Evolutionary conservation across 2,888 invertebrate species (phyloP), one percentile per base, ranked within the genome.

Genomic region (Cyclophora albipunctata): DNA sequence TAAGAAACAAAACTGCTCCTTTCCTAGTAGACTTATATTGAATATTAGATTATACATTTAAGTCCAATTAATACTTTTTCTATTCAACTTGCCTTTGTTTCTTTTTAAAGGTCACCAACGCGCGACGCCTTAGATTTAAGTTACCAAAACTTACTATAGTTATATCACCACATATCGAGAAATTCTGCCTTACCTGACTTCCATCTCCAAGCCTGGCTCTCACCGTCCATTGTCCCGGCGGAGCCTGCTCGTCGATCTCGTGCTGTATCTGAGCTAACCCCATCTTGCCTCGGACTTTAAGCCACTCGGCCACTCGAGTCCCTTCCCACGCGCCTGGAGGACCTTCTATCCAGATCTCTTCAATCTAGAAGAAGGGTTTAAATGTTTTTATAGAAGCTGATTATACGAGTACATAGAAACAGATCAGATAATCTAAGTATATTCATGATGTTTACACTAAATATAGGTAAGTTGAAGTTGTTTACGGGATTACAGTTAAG

Each of bases 261-360:
- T 81, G 76, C 58, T 87, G 85, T 2, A 84, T 50, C 56, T 93
- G 93, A 0, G 89, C 90, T 47, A 94, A 73, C 3, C 94, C 94
- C 34, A 90, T 81, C 53, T 91, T 82, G 0, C 91, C 90, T 43
- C 87, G 88, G 3, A 92, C 78, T 46, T 90, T 88, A 34, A 79
- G 77, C 94, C 94, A 94, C 59, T 92, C 90, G 0, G 90, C 90
- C 0, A 93, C 91, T 3, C 91, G 87, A 0, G 91, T 86, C 2
- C 85, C 86, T 0, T 81, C 82, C 83, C 86, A 86, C 2, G 79
- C 76, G 0, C 91, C 92, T 0, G 88, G 78, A 0, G 94, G 93
- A 59, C 92, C 92, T 73, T 92, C 91, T 7, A 93, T 84, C 90
- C 91, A 91, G 46, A 93, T 81, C 66, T 91, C 90, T 20, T 91